A percentile compares a stretch with the other conserved stretches of the same genome.
Evolutionary conservation across 2,888 invertebrate species (phyloP).

Genomic region (Pocota personata): DNA sequence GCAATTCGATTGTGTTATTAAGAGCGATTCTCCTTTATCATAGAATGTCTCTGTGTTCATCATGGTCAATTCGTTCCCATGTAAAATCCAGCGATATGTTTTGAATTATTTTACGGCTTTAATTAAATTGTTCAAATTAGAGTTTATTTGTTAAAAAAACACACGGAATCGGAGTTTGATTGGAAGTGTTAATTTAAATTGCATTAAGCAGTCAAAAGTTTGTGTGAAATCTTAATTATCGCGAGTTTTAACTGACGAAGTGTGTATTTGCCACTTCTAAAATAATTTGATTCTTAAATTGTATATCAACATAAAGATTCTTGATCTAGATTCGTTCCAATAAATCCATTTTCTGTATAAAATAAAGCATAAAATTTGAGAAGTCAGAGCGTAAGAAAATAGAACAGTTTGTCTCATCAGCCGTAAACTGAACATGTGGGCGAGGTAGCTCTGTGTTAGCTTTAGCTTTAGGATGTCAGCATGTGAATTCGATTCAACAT

Average conservation of each 20-base stretch:
- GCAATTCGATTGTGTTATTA: background rate
- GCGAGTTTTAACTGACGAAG: background rate
- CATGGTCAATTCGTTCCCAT: background rate
- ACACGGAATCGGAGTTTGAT: background rate
- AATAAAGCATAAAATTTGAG: background rate
- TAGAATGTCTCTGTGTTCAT: background rate
- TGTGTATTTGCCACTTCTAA: background rate
- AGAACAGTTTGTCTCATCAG: too few relatives aligned
- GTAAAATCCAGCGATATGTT: background rate
- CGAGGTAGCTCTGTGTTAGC: too few relatives aligned
- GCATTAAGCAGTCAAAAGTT: background rate
- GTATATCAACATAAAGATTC: background rate
- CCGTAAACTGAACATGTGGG: background rate
- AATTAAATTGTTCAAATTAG: background rate
- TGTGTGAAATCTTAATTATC: constrained; percentile 7
- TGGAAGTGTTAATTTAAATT: constrained; percentile 5
- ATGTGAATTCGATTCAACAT: too few relatives aligned
- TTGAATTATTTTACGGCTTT: background rate
- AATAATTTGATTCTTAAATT: background rate
- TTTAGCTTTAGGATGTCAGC: too few relatives aligned
- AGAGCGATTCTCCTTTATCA: background rate
- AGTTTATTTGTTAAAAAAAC: background rate
- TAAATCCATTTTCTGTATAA: background rate
- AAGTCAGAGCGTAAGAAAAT: background rate
- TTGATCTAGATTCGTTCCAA: background rate